Evolutionary conservation across 2,888 invertebrate species (phyloP), one percentile per base, ranked within the genome.

Genomic region (Latrodectus elegans): DNA sequence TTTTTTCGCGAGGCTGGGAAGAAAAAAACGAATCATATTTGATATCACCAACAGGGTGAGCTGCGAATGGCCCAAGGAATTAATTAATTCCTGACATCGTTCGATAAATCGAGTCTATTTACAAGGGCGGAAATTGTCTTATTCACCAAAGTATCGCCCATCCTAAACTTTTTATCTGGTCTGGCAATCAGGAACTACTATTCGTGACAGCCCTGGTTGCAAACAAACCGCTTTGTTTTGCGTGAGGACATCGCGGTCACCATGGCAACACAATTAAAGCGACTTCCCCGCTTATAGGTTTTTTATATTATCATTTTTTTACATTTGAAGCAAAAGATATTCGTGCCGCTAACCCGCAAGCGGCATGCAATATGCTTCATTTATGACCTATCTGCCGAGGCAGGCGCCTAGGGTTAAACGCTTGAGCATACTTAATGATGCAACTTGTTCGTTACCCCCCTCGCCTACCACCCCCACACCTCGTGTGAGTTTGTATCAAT

Each of bases 181-280:
- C 84, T 17, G 55, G 76, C 86, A 81, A 81, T 87, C 86, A 71
- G 64, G 65, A 64, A 51, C 52, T n/a, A 51, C 71, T 67, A 55
- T 85, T 76, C 86, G 86, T 87, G 86, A 87, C 86, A 81, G 76
- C 52, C 76, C 67, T 38, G 71, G 12, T 60, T 38, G 60, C 77
- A 77, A 81, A 87, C 86, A 87, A 87, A 87, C 77, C 86, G 86
- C 72, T 81, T 81, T 87, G 86, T 87, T 87, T 87, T 77, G 72
- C 72, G 76, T 72, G 77, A 51, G 65, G 73, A 38, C 73, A 26
- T 9, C 70, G 70, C 17, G 53, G 81, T 87, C 55, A 17, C 76
- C 77, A 77, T 76, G 60, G 86, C 17, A 87, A 87, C 86, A 71
- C 81, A 86, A 86, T 86, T 76, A 86, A 71, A 10, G 51, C 49